Evolutionary conservation across 2,888 invertebrate species (phyloP).

Genomic region (Stegana nigrithorax): DNA sequence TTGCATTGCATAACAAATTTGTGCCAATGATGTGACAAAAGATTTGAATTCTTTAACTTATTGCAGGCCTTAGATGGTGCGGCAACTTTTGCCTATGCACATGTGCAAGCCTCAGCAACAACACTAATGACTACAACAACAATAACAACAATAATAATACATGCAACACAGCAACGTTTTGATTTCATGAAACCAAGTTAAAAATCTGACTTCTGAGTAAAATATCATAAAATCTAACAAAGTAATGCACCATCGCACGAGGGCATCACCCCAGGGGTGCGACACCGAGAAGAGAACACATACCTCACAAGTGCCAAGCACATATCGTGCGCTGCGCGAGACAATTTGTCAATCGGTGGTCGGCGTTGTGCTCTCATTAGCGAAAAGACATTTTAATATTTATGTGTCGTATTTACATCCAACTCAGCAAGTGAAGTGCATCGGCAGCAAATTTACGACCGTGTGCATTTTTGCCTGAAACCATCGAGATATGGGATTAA

Average conservation of each 20-base stretch:
- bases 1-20: slow-evolving; percentile 33
- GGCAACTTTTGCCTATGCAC: slow-evolving; percentile 26
- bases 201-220: neutral
- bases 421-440: no score
- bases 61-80: slow-evolving; percentile 60
- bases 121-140: neutral
- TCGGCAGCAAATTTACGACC: no score
- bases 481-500: no score
- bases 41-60: slow-evolving; percentile 33
- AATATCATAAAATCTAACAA: neutral
- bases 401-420: no score
- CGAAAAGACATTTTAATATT: no score
- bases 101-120: neutral
- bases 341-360: slow-evolving; percentile 1
- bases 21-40: slow-evolving; percentile 51
- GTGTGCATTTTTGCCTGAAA: no score
- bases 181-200: slow-evolving; percentile 15
- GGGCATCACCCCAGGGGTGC: neutral
- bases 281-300: neutral
- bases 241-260: neutral
- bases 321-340: neutral
- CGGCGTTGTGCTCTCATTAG: neutral
- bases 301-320: neutral
- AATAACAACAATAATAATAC: neutral
- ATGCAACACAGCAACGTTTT: neutral